Percentiles rank a stretch among this genome's conserved stretches.
phyloP scores from a whole-genome alignment of 2,797 vertebrate species.

The Esox masquinongy region DNA sequence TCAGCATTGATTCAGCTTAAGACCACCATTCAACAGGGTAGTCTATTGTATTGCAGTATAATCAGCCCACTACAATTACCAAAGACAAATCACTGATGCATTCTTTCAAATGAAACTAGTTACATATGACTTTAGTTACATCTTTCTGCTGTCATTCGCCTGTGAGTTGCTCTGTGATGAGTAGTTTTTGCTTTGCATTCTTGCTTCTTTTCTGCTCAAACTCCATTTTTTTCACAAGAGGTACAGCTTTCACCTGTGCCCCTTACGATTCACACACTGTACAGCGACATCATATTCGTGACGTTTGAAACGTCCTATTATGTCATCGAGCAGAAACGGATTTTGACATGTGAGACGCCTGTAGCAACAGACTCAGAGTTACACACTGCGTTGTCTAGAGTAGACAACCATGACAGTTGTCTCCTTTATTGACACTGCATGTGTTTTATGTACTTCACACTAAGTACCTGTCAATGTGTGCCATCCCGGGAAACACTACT shows the following conservation, averaged over 20 bases:
- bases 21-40: no score
- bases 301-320: slow-evolving; percentile 5
- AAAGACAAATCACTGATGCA: no score
- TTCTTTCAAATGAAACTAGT: no score
- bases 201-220: neutral
- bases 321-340: neutral
- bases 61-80: no score
- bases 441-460: slow-evolving; percentile 13
- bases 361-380: neutral
- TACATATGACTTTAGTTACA: no score
- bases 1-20: no score
- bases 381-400: neutral
- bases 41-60: no score
- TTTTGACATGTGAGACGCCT: slow-evolving; percentile 9
- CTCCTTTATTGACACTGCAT: slow-evolving; percentile 28
- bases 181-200: no score
- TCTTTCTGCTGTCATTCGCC: no score
- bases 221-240: no score
- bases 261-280: neutral
- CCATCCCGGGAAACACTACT: slow-evolving; percentile 50
- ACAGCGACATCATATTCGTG: neutral
- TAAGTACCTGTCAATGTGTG: slow-evolving; percentile 39
- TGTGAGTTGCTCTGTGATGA: no score
- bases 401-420: slow-evolving; percentile 9
- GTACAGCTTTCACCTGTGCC: no score